Percentiles rank a stretch among this genome's conserved stretches.
phyloP scores from a whole-genome alignment of 2,888 invertebrate species.

The Embidobia sp. region DNA sequence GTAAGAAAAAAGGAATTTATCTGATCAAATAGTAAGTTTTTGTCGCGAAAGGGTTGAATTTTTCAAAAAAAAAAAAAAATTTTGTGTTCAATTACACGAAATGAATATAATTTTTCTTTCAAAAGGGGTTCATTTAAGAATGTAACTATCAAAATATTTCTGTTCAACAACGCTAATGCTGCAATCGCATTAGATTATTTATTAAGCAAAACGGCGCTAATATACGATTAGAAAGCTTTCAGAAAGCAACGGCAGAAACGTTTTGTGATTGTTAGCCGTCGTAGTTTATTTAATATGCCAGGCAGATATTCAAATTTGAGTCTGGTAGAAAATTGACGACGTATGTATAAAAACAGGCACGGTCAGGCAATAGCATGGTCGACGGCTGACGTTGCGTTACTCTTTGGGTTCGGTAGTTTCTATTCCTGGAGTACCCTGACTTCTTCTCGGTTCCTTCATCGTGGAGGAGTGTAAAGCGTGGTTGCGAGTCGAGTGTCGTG shows the following conservation, averaged over 20 bases:
- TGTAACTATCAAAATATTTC: too few relatives aligned
- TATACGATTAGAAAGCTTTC: too few relatives aligned
- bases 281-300: slow-evolving; percentile 18
- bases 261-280: slow-evolving; percentile 3
- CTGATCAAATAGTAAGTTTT: too few relatives aligned
- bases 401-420: slow-evolving; percentile 75
- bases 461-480: slow-evolving; percentile 73
- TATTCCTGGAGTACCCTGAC: slow-evolving; percentile 81
- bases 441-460: slow-evolving; percentile 76
- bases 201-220: too few relatives aligned
- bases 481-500: slow-evolving; percentile 71
- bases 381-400: slow-evolving; percentile 69
- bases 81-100: too few relatives aligned
- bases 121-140: too few relatives aligned
- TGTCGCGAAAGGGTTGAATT: too few relatives aligned
- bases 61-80: too few relatives aligned
- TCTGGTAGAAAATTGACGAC: slow-evolving; percentile 3
- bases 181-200: neutral
- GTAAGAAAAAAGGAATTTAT: too few relatives aligned
- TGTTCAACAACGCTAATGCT: too few relatives aligned
- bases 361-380: slow-evolving; percentile 59
- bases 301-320: neutral
- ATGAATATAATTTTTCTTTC: too few relatives aligned
- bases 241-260: neutral
- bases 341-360: slow-evolving; percentile 61